Evolutionary conservation across 2,888 invertebrate genomes (phyloP).

Genomic region (Timema podura): DNA sequence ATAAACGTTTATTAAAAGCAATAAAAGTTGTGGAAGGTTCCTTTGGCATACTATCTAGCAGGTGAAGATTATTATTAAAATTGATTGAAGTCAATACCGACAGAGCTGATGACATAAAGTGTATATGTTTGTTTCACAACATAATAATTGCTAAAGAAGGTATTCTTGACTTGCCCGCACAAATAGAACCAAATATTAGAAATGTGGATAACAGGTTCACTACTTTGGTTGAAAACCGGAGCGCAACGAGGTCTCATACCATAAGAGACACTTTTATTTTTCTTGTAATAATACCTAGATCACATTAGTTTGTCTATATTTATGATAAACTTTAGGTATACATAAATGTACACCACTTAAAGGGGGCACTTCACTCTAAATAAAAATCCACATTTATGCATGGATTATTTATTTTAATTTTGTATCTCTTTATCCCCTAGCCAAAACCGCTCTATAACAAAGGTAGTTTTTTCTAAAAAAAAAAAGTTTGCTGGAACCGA

Average conservation of each 20-base stretch:
- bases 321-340: too few species aligned
- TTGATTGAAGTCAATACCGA: neutral
- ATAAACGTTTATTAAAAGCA: neutral
- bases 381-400: too few species aligned
- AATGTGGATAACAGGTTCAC: neutral
- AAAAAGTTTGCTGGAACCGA: too few species aligned
- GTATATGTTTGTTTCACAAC: neutral
- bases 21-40: neutral
- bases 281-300: neutral
- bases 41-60: slow-evolving; percentile 1
- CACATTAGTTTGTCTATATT: too few species aligned
- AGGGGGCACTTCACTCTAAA: too few species aligned
- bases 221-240: neutral
- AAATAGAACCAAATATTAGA: neutral
- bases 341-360: too few species aligned
- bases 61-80: neutral
- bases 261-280: neutral
- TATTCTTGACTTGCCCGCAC: neutral
- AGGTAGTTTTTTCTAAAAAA: too few species aligned
- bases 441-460: too few species aligned
- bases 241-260: neutral
- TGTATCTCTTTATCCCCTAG: too few species aligned
- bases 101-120: slow-evolving; percentile 3
- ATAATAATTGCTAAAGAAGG: neutral
- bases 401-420: too few species aligned